Base-by-base conservation (phyloP, 2,797 vertebrate genomes). In the Karalla daura region DNA sequence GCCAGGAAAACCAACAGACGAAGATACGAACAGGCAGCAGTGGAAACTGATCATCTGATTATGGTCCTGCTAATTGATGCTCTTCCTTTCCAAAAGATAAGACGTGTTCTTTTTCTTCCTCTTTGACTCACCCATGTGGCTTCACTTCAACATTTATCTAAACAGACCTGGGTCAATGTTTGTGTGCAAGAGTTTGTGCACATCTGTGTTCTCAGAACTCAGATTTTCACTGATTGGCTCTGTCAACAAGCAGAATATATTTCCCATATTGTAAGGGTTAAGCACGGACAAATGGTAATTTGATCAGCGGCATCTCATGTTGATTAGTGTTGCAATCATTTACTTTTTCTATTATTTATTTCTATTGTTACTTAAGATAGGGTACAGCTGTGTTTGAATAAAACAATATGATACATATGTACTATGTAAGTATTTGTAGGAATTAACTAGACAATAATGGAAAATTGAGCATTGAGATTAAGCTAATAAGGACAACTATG, bases 21-120 rank as follows among this genome's bases (percentile, higher is more conserved):
- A 70, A 21, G 45, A 41, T 28, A 20, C 37, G n/a, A 12, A 25
- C 5, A 14, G 0, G 13, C 4, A 46, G 73, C 33, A 44, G 76
- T 70, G 81, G 74, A 84, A 80, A 87, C 78, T 55, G 74, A 83
- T 76, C 2, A 7, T 40, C 10, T 5, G 80, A 81, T 86, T 70
- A 67, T 56, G 17, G 36, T 39, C 45, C 54, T 0, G 24, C 32
- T 59, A 45, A 54, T 35, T 27, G 52, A 68, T 44, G 44, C 27
- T 55, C 47, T 79, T 79, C 69, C 75, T 78, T 43, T 66, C 30
- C 7, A 25, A 52, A 23, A 66, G 80, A 87, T 80, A 82, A 78
- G 27, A 64, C 14, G 28, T 47, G 21, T 32, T 52, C 20, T 21
- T 0, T 25, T 5, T 47, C 3, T 50, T 76, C 80, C 21, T 59